Conservation (phyloP, 2,797 vertebrate species). For the Cryptoblepharus egeriae region DNA sequence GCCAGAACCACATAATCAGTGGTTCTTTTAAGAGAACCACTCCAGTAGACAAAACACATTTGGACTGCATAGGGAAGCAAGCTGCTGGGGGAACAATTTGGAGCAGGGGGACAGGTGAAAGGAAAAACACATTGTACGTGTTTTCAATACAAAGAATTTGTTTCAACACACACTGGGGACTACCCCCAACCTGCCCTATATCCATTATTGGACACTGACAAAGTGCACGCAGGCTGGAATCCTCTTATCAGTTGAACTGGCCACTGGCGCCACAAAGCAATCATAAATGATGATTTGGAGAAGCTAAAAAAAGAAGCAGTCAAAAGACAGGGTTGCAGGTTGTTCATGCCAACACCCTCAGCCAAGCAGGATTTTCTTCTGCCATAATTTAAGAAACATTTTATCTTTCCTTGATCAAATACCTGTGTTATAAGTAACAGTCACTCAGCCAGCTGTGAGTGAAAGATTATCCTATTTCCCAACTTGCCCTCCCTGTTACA, state of each 20-base stretch:
- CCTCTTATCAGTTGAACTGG: conserved; percentile 30
- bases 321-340: conserved; percentile 20
- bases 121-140: not conserved
- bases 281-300: conserved; percentile 48
- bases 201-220: conserved; percentile 10
- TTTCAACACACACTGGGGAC: not conserved
- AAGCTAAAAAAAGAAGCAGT: not conserved
- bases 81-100: too few species aligned
- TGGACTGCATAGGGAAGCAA: too few species aligned
- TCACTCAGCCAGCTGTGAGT: conserved; percentile 28
- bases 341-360: conserved; percentile 50
- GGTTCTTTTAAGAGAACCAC: too few species aligned
- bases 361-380: conserved; percentile 67
- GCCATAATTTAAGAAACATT: conserved; percentile 51
- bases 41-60: too few species aligned
- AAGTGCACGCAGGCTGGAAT: not conserved
- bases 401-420: conserved; percentile 55
- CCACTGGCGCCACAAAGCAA: conserved; percentile 46
- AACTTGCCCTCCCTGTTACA: not conserved
- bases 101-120: not conserved
- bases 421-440: conserved; percentile 40
- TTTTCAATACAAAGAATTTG: too few species aligned
- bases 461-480: conserved; percentile 14
- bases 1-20: too few species aligned
- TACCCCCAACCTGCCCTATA: not conserved